Evolutionary conservation across 2,797 vertebrate species (phyloP).

Genomic region (Crocodylus rhombifer): DNA sequence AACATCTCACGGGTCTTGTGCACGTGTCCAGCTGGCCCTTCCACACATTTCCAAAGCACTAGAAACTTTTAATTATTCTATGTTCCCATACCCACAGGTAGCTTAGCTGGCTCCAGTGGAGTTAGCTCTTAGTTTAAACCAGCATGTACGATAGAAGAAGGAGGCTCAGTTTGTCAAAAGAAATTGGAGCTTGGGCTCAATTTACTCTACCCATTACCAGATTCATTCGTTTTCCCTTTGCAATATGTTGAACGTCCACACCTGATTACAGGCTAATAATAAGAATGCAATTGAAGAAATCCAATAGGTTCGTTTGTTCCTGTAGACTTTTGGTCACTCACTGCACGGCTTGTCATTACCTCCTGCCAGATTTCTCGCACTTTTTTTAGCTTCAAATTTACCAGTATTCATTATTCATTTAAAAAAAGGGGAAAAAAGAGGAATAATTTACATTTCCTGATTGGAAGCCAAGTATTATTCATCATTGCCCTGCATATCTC

Average conservation of each 20-base stretch:
- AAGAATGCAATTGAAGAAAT: not conserved
- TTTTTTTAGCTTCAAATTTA: constrained; percentile 50
- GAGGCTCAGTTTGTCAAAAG: not conserved
- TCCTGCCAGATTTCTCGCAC: constrained; percentile 56
- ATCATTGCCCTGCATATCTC: constrained; percentile 80
- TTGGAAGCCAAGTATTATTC: constrained; percentile 82
- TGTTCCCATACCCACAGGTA: not conserved
- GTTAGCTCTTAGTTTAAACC: not conserved
- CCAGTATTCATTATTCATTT: constrained; percentile 70
- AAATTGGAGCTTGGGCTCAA: not conserved
- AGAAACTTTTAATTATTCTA: too few species aligned
- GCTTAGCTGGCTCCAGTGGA: not conserved
- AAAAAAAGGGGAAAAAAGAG: not conserved
- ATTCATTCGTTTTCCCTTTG: accelerated
- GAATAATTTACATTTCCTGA: constrained; percentile 83
- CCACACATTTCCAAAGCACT: too few species aligned
- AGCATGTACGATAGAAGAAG: not conserved
- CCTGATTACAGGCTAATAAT: not conserved
- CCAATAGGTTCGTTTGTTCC: not conserved
- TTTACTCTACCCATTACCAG: accelerated
- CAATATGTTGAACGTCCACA: not conserved
- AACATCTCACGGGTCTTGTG: too few species aligned
- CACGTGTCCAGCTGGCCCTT: too few species aligned
- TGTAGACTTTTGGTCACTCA: not conserved
- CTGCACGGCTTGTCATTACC: constrained; percentile 18